Base-by-base conservation (phyloP, 2,888 invertebrate species). In the Biston betularia region DNA sequence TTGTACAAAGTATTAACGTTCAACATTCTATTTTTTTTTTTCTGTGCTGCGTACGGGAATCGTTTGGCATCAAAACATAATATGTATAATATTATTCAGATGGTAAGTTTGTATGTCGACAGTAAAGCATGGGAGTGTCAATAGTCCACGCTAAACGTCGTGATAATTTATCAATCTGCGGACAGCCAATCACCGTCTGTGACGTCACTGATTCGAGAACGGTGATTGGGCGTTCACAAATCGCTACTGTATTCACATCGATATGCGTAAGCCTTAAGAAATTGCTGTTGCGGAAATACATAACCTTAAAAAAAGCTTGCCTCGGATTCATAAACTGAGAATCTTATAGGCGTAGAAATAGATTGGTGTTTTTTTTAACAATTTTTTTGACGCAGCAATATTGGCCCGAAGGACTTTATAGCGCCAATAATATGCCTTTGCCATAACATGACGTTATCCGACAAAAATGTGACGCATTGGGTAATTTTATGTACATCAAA, bases 41-140 rank as follows among this genome's bases (percentile, higher is more conserved):
- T 83, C 76, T 85, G 79, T 87, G 86, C 83, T 85, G 85, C 87
- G 73, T 77, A 77, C 80, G 79, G 76, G 78, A 74, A 60, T 73
- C 78, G 76, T 80, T 75, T 79, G 80, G 84, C 75, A 83, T 79
- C 48, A 33, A 56, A 45, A 38, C 76, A 76, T 77, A 79, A 72
- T 71, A 64, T 70, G n/a, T 74, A 68, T 78, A 72, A 75, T 71
- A 61, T 77, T 65, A 35, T 69, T 77, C 78, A 90, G 89, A 89
- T 89, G 89, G 89, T 90, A 84, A 87, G 86, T 87, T 53, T 61
- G 55, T 57, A 42, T 55, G 72, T 74, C 63, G 70, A 68, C 15
- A 44, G 68, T 68, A 67, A 69, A 54, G 82, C 83, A 79, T 81
- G 81, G 67, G 66, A 63, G 69, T 74, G 64, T 44, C 65, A 58